These are phyloP conservation scores for Sander lucioperca DNA, from an alignment of 2,113 vertebrate species.

Conservation along the genomic window DNA sequence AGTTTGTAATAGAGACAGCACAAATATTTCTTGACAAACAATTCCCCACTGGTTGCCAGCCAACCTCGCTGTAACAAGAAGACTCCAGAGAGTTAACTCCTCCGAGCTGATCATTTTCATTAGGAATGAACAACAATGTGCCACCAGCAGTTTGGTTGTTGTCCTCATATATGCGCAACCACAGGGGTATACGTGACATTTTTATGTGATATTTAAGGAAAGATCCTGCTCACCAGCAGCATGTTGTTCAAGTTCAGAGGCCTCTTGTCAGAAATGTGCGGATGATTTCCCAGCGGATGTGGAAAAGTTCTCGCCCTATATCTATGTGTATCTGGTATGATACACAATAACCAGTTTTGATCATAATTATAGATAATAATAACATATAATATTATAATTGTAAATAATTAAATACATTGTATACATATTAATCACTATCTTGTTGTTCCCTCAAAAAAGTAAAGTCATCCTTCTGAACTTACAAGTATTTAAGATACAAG, in stretches of 20 bases:
- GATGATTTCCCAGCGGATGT: background rate
- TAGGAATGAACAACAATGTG: background rate
- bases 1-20: no score
- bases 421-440: no score
- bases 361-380: no score
- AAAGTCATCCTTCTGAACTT: no score
- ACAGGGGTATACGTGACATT: background rate
- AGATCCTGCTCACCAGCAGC: background rate
- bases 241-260: background rate
- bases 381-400: no score
- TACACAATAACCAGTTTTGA: no score
- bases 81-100: background rate
- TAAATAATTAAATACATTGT: no score
- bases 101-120: background rate
- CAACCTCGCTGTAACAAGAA: background rate
- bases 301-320: background rate
- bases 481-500: background rate
- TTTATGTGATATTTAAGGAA: no score
- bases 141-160: background rate
- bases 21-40: background rate
- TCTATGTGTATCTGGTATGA: background rate
- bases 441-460: background rate
- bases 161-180: background rate
- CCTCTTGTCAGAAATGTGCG: background rate
- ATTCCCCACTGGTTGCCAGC: background rate